Evolutionary conservation across 2,113 vertebrate species (phyloP), one percentile per base, ranked within the genome.

Genomic region (Phaethornis superciliosus): DNA sequence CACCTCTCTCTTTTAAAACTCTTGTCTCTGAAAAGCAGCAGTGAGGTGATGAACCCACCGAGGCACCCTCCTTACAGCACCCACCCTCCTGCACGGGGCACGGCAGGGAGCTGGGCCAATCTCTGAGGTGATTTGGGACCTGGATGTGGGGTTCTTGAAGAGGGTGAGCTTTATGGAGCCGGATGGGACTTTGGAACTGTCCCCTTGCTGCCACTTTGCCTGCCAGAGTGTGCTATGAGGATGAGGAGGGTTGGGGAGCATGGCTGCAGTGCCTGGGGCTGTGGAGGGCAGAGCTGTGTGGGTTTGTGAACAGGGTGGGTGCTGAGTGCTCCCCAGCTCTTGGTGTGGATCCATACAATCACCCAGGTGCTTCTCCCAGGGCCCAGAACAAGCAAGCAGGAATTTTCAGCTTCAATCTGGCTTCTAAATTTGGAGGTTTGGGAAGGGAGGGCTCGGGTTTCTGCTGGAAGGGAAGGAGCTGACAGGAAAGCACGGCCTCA

Each of bases 401-500:
- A 98, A 97, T 97, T 97, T 97, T 97, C 97, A 94, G 97, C 97
- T 96, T 97, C 97, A 97, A 96, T 97, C 97, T 97, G 97, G 96
- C 97, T 98, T 98, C 98, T 98, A 98, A 98, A 98, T 98, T 97
- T 95, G 97, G 97, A 97, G 97, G 96, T 97, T 96, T 96, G 97
- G 96, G 97, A 97, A 98, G 97, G 97, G 97, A 97, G 97, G 97
- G 97, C 97, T 98, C 96, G 33, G 96, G 81, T 98, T 98, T 98
- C 98, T 87, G 97, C 97, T 97, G 97, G 97, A 97, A 98, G 97
- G 98, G 97, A 98, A 98, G 98, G 98, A 98, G 97, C 97, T 98
- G 98, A 98, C 98, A 98, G 98, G 98, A 98, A 98, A 97, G 98
- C 97, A 97, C 96, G 92, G 97, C 94, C 97, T 97, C 97, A 97